Percentiles rank a stretch among this genome's conserved stretches.
phyloP scores from a whole-genome alignment of 2,888 invertebrate species.

The Stenolophus ochropezus region DNA sequence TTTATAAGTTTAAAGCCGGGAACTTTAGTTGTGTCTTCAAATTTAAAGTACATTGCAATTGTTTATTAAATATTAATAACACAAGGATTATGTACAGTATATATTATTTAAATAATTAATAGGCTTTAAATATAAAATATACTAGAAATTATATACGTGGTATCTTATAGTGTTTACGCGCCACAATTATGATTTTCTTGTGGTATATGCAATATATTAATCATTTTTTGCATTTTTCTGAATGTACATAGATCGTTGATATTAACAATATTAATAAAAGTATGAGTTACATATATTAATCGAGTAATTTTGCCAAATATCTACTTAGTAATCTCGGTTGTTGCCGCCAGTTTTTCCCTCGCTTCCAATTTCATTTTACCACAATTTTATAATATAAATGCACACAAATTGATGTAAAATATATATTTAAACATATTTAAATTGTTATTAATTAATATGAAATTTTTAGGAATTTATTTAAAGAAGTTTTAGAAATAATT shows the following conservation, averaged over 20 bases:
- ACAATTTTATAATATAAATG: background rate
- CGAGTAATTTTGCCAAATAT: too few relatives aligned
- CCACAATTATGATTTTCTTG: background rate
- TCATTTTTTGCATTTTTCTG: slow-evolving; percentile 1
- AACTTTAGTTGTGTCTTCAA: background rate
- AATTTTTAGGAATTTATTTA: background rate
- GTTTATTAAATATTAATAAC: background rate
- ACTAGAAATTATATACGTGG: background rate
- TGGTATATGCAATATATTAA: background rate
- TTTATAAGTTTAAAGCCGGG: background rate
- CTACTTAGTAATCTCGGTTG: slow-evolving; percentile 37
- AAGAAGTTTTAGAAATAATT: slow-evolving; percentile 31
- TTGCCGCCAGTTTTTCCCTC: slow-evolving; percentile 57
- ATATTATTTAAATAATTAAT: background rate
- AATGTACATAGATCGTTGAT: background rate
- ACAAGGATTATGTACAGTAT: background rate
- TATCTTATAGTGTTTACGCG: background rate
- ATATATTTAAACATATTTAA: background rate
- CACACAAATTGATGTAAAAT: background rate
- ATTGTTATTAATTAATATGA: background rate
- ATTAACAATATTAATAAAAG: background rate
- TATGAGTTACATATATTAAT: too few relatives aligned
- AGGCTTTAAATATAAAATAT: background rate
- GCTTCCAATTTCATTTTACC: slow-evolving; percentile 1
- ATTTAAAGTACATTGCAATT: background rate